Evolutionary conservation across 64 coral and sea anemone species (phyloP).

Genomic region (Pocillopora verrucosa): DNA sequence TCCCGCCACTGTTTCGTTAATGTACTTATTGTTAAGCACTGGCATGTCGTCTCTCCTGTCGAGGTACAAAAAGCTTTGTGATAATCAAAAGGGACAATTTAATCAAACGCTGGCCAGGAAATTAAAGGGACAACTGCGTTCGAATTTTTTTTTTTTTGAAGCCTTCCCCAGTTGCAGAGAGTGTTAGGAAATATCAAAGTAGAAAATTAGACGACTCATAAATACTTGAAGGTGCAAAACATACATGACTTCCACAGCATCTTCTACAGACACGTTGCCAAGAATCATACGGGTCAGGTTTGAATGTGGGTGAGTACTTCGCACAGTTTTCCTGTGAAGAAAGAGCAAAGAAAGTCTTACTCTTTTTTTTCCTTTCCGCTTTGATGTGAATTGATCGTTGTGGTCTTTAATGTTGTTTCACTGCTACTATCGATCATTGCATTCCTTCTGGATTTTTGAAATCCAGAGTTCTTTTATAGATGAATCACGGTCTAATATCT

Average conservation of each 20-base stretch:
- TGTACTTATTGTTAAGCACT: conserved; percentile 24
- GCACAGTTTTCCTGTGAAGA: background rate
- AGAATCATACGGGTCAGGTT: conserved; percentile 36
- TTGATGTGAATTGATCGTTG: background rate
- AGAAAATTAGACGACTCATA: too few relatives aligned
- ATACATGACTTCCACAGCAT: conserved; percentile 29
- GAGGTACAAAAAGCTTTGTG: background rate
- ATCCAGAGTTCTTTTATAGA: too few relatives aligned
- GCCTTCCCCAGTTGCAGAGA: too few relatives aligned
- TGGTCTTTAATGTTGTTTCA: background rate
- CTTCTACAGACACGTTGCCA: background rate
- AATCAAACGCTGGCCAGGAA: too few relatives aligned
- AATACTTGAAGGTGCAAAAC: background rate
- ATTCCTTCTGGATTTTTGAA: too few relatives aligned
- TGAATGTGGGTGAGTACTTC: conserved; percentile 14
- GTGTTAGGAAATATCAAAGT: too few relatives aligned
- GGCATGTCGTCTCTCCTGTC: background rate
- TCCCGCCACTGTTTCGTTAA: conserved; percentile 22
- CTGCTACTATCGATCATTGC: background rate
- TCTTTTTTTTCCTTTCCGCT: background rate
- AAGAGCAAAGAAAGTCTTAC: background rate
- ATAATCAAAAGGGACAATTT: too few relatives aligned
- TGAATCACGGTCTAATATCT: too few relatives aligned
- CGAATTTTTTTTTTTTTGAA: too few relatives aligned
- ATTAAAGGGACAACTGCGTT: too few relatives aligned